A percentile compares a stretch with the other conserved stretches of the same genome.
phyloP scores from a whole-genome alignment of 2,888 invertebrate species.

The Bombylius major region DNA sequence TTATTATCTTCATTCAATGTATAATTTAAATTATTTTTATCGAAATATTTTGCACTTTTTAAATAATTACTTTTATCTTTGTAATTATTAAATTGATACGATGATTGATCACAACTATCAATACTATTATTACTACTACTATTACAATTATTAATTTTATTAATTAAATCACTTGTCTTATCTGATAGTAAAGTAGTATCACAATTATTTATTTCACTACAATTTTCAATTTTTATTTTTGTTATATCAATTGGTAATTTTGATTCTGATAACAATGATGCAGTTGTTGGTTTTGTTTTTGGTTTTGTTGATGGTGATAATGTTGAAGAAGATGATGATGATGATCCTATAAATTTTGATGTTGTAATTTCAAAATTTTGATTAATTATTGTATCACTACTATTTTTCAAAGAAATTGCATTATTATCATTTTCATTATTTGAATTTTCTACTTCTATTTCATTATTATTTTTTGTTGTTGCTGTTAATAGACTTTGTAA shows the following conservation, averaged over 20 bases:
- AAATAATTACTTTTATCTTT: neutral
- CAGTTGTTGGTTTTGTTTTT: neutral
- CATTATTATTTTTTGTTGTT: no score
- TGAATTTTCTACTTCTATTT: neutral
- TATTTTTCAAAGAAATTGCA: neutral
- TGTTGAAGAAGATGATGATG: neutral
- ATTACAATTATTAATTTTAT: neutral
- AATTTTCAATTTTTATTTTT: neutral
- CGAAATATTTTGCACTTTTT: no score
- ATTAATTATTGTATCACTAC: neutral
- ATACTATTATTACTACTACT: neutral
- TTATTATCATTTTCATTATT: neutral
- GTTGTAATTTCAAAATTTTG: neutral
- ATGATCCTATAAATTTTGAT: no score
- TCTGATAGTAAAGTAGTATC: neutral
- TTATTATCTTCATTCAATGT: no score
- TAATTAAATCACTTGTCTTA: neutral
- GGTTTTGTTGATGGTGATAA: neutral
- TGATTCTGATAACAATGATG: neutral
- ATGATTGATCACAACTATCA: neutral
- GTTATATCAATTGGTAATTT: neutral
- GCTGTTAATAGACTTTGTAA: slow-evolving; percentile 2
- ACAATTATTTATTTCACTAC: neutral
- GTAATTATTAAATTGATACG: no score
- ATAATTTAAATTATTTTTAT: no score